These are phyloP conservation scores for Minunthozetes semirufus DNA, from an alignment of 2,888 invertebrate genomes.

Conservation along the genomic window DNA sequence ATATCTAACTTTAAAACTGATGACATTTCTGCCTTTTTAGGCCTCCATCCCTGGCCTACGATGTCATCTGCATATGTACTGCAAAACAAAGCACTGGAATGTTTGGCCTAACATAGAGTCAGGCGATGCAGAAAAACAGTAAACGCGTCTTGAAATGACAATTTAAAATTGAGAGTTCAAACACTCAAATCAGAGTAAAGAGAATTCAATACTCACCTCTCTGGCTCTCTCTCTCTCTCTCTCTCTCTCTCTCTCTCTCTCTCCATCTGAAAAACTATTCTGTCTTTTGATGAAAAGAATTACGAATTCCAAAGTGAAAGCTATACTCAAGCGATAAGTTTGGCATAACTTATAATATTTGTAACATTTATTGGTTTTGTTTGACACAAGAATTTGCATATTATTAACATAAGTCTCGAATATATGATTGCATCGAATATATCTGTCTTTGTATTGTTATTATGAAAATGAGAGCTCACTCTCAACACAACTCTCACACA, in stretches of 20 bases:
- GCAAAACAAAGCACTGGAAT: not conserved
- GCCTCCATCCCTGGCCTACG: no score
- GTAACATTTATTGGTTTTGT: constrained; percentile 22
- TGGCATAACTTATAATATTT: not conserved
- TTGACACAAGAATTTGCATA: constrained; percentile 16
- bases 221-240: no score
- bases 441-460: not conserved
- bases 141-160: constrained; percentile 3
- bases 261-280: not conserved
- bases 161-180: constrained; percentile 20
- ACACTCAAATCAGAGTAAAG: no score
- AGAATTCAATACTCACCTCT: no score
- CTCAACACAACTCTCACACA: no score
- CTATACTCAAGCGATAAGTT: not conserved
- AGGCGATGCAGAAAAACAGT: not conserved
- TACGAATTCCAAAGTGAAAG: not conserved
- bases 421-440: not conserved
- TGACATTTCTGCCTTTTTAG: not conserved
- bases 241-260: no score
- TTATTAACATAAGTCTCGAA: constrained; percentile 17
- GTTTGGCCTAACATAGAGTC: not conserved
- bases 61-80: constrained; percentile 9
- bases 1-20: not conserved
- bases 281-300: not conserved
- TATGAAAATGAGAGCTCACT: not conserved